Base-by-base conservation (phyloP, 2,113 vertebrate species). In the Perca flavescens region DNA sequence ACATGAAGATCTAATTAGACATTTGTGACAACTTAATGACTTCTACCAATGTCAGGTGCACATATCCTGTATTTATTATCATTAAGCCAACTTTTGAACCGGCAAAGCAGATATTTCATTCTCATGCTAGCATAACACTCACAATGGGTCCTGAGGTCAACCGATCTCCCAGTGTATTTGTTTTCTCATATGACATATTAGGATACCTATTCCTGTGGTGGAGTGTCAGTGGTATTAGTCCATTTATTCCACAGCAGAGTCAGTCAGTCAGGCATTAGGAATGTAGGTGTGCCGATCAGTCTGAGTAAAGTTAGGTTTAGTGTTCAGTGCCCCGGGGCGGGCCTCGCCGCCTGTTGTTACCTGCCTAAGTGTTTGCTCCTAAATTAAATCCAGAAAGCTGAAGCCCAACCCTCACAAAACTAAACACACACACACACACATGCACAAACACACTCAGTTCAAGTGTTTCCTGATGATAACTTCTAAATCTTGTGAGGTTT, bases 261-360 rank as follows among this genome's bases (percentile, higher is more conserved):
- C 68, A 79, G 83, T 88, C 90, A 90, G 90, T 92, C 86, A 93
- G 86, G 83, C 88, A 77, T 81, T 19, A 92, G 94, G 94, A 95
- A 95, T 95, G 93, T 94, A 93, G 94, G 94, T 89, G 93, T 88
- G 94, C 83, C 92, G 34, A 86, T 87, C 52, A 74, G 50, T 54
- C 84, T 60, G 64, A 87, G 77, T 76, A 69, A 71, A 83, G 85
- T 46, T 52, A 60, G 76, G 79, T 43, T 43, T 43, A 43, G 40
- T 86, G 93, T 86, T 91, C 83, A 83, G 34, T 90, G 89, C 87
- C 77, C 82, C 84, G 93, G 93, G 93, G 93, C 79, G 84, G 91
- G 91, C 84, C 91, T 84, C 60, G 1, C 46, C 0, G 68, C 94
- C 74, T 94, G 94, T 92, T 71, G 66, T 83, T 91, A 94, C 94